These are phyloP conservation scores for Eristalis tenax DNA, from an alignment of 2,888 invertebrate genomes.

Conservation along the genomic window DNA sequence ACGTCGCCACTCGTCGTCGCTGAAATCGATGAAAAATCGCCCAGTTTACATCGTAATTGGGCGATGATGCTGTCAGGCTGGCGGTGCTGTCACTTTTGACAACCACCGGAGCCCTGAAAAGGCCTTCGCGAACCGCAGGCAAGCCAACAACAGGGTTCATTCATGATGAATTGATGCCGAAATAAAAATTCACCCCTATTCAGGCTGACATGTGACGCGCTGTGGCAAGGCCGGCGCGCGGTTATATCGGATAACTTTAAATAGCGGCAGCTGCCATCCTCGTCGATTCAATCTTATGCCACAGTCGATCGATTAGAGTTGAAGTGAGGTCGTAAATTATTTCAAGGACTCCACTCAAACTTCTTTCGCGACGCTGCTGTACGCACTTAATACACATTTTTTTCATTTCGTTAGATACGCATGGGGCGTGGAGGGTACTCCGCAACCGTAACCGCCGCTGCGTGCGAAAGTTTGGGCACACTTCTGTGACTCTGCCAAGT, in stretches of 20 bases:
- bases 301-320: conserved; percentile 42
- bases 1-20: not conserved
- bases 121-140: not conserved
- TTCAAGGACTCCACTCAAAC: conserved; percentile 10
- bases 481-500: conserved; percentile 33
- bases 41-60: conserved; percentile 21
- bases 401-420: conserved; percentile 5
- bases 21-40: not conserved
- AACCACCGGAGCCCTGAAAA: not conserved
- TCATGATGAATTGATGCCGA: conserved; percentile 21
- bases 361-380: not conserved
- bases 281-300: conserved; percentile 14
- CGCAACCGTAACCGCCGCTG: not conserved
- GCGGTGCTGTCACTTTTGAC: not conserved
- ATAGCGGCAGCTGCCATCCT: not conserved
- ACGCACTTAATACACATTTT: not conserved
- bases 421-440: not conserved
- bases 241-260: not conserved
- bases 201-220: conserved; percentile 34
- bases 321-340: conserved; percentile 50
- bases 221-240: not conserved
- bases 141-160: not conserved
- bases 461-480: conserved; percentile 1
- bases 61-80: conserved; percentile 16
- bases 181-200: conserved; percentile 9